Conservation (phyloP, 2,888 invertebrate genomes). For the Troilus luridus region DNA sequence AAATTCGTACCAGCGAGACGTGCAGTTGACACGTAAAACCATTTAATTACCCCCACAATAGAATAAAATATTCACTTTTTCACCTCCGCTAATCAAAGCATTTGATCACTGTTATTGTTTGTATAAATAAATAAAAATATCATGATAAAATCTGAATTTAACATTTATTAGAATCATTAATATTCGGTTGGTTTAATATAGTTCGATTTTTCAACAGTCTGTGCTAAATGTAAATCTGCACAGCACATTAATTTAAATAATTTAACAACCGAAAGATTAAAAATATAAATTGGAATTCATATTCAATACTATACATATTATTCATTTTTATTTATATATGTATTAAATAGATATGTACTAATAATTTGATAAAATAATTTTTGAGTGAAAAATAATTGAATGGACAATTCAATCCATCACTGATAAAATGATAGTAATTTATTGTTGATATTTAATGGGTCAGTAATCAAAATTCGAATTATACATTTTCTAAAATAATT, state of each 20-base stretch:
- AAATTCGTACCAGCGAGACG: neutral
- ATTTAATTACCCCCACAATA: neutral
- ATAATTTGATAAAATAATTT: too few relatives aligned
- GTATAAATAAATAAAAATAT: neutral
- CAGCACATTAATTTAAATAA: neutral
- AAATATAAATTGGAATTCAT: too few relatives aligned
- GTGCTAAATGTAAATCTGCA: neutral
- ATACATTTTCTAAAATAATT: too few relatives aligned
- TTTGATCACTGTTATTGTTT: neutral
- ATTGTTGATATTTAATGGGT: too few relatives aligned
- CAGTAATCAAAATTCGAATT: too few relatives aligned
- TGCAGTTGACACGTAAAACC: slow-evolving; percentile 26
- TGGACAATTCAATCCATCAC: too few relatives aligned
- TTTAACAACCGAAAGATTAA: neutral
- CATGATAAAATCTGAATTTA: neutral
- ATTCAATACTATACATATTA: too few relatives aligned
- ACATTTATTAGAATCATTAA: neutral
- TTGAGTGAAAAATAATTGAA: too few relatives aligned
- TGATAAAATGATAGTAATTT: too few relatives aligned
- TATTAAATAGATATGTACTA: too few relatives aligned
- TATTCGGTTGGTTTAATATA: neutral
- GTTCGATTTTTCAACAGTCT: neutral
- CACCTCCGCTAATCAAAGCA: neutral
- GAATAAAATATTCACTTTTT: neutral
- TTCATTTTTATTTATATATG: too few relatives aligned